Evolutionary conservation across 23 tunicate species (phyloP), one percentile per base, ranked within the genome.

Genomic region (Pegea sp.): DNA sequence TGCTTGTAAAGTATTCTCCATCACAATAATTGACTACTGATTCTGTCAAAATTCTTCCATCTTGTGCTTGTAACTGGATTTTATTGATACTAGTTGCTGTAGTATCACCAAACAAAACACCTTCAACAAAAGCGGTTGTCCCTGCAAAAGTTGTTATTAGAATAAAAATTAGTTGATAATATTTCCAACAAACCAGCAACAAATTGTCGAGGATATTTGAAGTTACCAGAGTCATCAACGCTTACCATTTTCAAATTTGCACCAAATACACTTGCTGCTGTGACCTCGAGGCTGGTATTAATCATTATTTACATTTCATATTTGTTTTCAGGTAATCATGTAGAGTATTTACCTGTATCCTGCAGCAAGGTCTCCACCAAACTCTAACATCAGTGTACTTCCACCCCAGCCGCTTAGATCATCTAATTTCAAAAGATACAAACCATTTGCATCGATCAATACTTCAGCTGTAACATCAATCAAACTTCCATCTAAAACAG

Each of bases 1-100:
- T 30, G 4, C 4, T 62, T 8, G 71, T 65, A 8, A 53, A 6
- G 33, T 33, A 65, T 38, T 65, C 71, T 7, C 27, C 60, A 8
- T 23, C 60, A 5, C 13, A 13, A 7, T 28, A 24, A 7, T 28
- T 19, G 42, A 56, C 43, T 5, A 6, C 60, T 18, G 18, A 11
- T 28, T 56, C 60, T 5, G 18, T 8, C n/a, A 56, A 20, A 6
- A 56, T 18, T 6, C 43, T 23, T 13, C 60, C 60, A 42, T 56
- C 60, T 23, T 26, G 6, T 26, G 60, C 43, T 8, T 22, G 16
- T 18, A 56, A 42, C 18, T 56, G 60, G 8, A 56, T 18, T 28
- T 19, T 26, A 5, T 26, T 28, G 43, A 56, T 18, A 5, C 6
- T 56, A 7, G 42, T 42, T 18, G 25, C 60, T 7, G 48, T 56